Conservation (phyloP, 2,797 vertebrate species). For the Oreortyx pictus region DNA sequence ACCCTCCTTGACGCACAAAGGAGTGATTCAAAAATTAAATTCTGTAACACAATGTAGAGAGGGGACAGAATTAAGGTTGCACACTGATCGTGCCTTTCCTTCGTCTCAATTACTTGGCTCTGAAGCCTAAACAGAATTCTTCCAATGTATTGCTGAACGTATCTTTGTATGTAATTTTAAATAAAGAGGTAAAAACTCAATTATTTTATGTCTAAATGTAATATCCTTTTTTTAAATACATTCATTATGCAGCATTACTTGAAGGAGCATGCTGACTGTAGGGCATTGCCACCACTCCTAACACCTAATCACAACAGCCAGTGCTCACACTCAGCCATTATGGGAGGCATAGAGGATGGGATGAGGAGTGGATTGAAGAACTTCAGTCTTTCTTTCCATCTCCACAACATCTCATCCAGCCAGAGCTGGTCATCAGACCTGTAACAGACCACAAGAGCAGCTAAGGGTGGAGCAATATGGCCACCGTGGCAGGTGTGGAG, state of each 20-base stretch:
- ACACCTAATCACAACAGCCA: accelerated
- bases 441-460: not conserved
- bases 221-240: not conserved
- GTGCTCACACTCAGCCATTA: not conserved
- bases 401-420: not conserved
- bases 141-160: not conserved
- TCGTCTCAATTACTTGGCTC: conserved; percentile 2
- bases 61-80: conserved; percentile 23
- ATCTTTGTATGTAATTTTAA: not conserved
- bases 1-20: not conserved
- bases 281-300: not conserved
- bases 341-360: not conserved
- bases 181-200: not conserved
- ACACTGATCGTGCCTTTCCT: conserved; percentile 11
- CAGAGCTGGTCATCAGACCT: not conserved
- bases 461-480: not conserved
- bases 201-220: not conserved
- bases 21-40: not conserved
- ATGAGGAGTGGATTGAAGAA: not conserved
- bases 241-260: not conserved
- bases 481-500: accelerated
- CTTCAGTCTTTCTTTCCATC: not conserved
- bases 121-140: conserved; percentile 36
- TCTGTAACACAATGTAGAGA: conserved; percentile 3
- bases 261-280: accelerated